Conservation (phyloP, 2,797 vertebrate species). For the Poeciliopsis gracilis region DNA sequence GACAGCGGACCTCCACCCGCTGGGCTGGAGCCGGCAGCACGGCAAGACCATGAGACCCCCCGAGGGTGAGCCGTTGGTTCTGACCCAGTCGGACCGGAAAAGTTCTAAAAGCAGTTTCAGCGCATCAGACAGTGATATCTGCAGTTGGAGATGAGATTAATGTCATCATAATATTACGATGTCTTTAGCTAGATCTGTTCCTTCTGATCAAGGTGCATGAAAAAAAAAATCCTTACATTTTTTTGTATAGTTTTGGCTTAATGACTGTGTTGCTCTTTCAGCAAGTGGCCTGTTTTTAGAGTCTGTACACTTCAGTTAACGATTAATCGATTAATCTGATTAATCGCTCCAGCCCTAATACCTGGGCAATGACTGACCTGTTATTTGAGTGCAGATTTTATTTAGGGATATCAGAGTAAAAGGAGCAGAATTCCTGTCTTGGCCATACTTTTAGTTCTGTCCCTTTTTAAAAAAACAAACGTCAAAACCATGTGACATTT, state of each 20-base stretch:
- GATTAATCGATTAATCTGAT: too few species aligned
- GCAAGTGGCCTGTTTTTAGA: too few species aligned
- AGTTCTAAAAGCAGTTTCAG: neutral
- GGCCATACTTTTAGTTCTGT: neutral
- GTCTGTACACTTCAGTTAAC: too few species aligned
- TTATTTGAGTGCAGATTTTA: neutral
- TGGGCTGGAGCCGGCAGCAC: slow-evolving; percentile 95
- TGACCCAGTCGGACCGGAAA: neutral
- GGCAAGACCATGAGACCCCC: slow-evolving; percentile 90
- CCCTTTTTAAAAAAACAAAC: neutral
- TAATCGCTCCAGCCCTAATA: neutral
- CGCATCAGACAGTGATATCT: too few species aligned
- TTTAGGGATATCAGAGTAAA: neutral
- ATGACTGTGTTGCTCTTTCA: too few species aligned
- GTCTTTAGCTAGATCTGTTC: neutral
- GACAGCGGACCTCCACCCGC: slow-evolving; percentile 91
- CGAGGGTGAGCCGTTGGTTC: slow-evolving; percentile 83
- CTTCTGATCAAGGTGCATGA: neutral
- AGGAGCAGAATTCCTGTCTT: neutral
- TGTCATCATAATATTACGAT: neutral
- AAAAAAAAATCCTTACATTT: neutral
- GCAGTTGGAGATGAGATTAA: neutral
- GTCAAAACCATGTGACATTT: neutral
- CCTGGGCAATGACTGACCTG: neutral
- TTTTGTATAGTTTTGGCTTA: too few species aligned